A percentile compares a stretch with the other conserved stretches of the same genome.
These are phyloP conservation scores for Triplophysa yarkandensis DNA, from an alignment of 2,797 vertebrate genomes.

Conservation along the genomic window DNA sequence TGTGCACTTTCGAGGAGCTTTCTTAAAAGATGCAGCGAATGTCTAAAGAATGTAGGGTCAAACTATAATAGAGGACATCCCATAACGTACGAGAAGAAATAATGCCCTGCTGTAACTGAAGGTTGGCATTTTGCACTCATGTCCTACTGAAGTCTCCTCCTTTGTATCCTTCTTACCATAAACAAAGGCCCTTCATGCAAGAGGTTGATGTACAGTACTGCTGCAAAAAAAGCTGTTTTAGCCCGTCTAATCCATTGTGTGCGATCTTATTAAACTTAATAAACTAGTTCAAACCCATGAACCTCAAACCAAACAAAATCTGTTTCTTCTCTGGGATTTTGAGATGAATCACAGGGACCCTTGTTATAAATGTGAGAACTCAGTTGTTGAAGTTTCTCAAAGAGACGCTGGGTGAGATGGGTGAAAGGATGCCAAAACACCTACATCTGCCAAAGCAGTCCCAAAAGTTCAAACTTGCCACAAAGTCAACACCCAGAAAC, in stretches of 20 bases:
- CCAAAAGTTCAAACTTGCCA: neutral
- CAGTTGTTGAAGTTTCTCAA: constrained; percentile 13
- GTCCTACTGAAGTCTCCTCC: no score
- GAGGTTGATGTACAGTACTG: neutral
- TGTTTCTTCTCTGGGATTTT: neutral
- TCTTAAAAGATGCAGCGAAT: neutral
- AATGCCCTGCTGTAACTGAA: no score
- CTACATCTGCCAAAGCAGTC: neutral
- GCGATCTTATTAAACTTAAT: neutral
- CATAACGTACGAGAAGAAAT: neutral
- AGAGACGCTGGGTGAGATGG: constrained; percentile 16
- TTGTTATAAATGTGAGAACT: constrained; percentile 26
- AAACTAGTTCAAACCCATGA: neutral
- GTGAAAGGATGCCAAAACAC: constrained; percentile 6
- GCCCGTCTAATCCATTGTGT: neutral
- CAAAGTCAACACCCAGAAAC: neutral
- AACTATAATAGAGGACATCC: neutral
- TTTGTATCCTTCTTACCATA: neutral
- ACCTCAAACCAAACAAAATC: constrained; percentile 12
- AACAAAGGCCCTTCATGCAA: neutral
- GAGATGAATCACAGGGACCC: neutral
- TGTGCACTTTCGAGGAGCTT: neutral
- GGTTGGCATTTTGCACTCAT: no score
- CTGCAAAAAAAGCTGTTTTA: neutral
- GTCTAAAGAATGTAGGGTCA: no score